Evolutionary conservation across 2,888 invertebrate species (phyloP), one percentile per base, ranked within the genome.

Genomic region (Torymus aiolomorphi): DNA sequence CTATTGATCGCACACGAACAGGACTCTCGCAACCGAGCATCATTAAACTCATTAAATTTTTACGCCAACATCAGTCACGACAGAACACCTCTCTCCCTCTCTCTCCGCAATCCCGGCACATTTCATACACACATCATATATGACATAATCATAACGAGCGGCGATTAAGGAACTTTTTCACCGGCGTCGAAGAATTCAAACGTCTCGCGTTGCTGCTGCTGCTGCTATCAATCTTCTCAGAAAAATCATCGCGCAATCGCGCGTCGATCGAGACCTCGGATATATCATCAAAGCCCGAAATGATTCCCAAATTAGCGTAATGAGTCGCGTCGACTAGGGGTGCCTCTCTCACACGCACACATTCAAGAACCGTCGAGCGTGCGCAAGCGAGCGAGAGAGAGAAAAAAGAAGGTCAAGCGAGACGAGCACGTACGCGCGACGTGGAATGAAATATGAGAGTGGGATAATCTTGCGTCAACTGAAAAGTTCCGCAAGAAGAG

Each of bases 401-500:
- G 78, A 77, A 67, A 59, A 20, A 70, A 57, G 61, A 66, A 67
- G 20, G 31, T 31, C 31, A 31, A 66, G 31, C 52, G 54, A 71
- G 67, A 31, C 42, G 56, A 66, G 75, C 52, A 14, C n/a, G 16
- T 70, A 65, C 14, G 72, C 51, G 61, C 31, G 61, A 76, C 73
- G 72, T 71, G 73, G 56, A 78, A 81, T 82, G 75, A 80, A 81
- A 82, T 80, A 82, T 78, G 78, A 78, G 78, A 76, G 78, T 51
- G 56, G 76, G 74, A 82, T 80, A 80, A 80, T 80, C 76, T 80
- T 80, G 76, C 78, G 76, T 82, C 78, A 78, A 78, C 82, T 78
- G 80, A 76, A 80, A 82, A 80, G 77, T 80, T 80, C 78, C 78
- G 75, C 71, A 72, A 71, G 80, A 82, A 82, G 78, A 82, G 78